Base-by-base conservation (phyloP, 2,797 vertebrate genomes). In the Pogoniulus pusillus region DNA sequence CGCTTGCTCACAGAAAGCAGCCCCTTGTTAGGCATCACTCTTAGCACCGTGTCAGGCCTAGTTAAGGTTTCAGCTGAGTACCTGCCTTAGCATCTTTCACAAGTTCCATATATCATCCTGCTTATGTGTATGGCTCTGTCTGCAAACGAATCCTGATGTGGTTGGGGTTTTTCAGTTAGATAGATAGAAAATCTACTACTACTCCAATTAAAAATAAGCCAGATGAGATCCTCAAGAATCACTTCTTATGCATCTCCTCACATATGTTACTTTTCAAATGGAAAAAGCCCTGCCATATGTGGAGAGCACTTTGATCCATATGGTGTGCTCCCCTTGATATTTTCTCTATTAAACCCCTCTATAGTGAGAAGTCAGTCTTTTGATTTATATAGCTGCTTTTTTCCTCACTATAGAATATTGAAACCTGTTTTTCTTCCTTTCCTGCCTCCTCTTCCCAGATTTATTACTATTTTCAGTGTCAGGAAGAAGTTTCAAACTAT, bases 171-270 rank as follows among this genome's bases (percentile, higher is more conserved):
- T 22, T 83, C 49, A 78, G 53, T 70, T 65, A 91, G 47, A 89
- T 4, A 59, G 63, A 90, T 4, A 59, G 57, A 89, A 81, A 90
- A 82, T 78, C 55, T 90, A 87, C 78, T 93, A 92, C 76, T 82
- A 91, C 85, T 93, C 84, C 72, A 96, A 96, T 96, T 94, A 95
- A 96, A 95, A 90, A 84, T 59, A 93, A 95, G 17, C 45, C 73
- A 93, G 80, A 96, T 93, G 84, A 94, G 88, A 82, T 90, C 87
- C 79, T 90, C 74, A 93, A 80, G 93, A 72, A 93, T 68, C 47
- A 79, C 43, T 93, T 87, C 77, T 93, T 91, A 86, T 85, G 64
- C 53, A 60, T 94, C 70, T 87, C 70, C 35, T 80, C 91, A 66
- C 90, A 95, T 94, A 91, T 95, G 93, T 81, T 95, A 76, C 83